Base-by-base conservation (phyloP, 2,888 invertebrate species). In the Physocephala rufipes region DNA sequence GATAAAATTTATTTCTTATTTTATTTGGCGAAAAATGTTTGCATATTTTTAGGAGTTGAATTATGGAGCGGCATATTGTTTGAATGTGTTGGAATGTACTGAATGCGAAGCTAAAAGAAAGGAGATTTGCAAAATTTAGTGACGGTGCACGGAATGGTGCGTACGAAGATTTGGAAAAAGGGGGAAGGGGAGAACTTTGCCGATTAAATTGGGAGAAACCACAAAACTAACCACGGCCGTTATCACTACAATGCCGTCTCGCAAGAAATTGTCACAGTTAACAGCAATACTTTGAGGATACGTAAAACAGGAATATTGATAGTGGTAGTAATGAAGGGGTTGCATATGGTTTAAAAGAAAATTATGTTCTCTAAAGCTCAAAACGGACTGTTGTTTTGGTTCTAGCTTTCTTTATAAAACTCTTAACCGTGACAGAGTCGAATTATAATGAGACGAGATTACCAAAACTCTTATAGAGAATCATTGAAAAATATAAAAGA, bases 51-150 rank as follows among this genome's bases (percentile, higher is more conserved):
- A 58, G 68, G 36, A 61, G 62, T 62, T 21, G 24, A 61, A 51
- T 51, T 36, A 36, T 62, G 36, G 36, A 75, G 51, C 74, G 71
- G 70, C 75, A 75, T 75, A 72, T 75, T 75, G 75, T 70, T 36
- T 36, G 36, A 36, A 36, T 36, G 36, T 7, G 36, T 9, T 36
- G 36, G 36, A 36, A 36, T 36, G 36, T 36, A 36, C 4, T 36
- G 36, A 36, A 9, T n/a, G n/a, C n/a, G n/a, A n/a, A n/a, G n/a
- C n/a, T n/a, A n/a, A n/a, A n/a, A n/a, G n/a, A n/a, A n/a, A n/a
- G n/a, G n/a, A n/a, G n/a, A n/a, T n/a, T n/a, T n/a, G n/a, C n/a
- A n/a, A n/a, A n/a, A n/a, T n/a, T n/a, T n/a, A n/a, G n/a, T n/a
- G n/a, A n/a, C n/a, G n/a, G n/a, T n/a, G n/a, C n/a, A 51, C 65